These are phyloP conservation scores for Pachycephus smyrnensis DNA, from an alignment of 2,888 invertebrate species.

Conservation along the genomic window DNA sequence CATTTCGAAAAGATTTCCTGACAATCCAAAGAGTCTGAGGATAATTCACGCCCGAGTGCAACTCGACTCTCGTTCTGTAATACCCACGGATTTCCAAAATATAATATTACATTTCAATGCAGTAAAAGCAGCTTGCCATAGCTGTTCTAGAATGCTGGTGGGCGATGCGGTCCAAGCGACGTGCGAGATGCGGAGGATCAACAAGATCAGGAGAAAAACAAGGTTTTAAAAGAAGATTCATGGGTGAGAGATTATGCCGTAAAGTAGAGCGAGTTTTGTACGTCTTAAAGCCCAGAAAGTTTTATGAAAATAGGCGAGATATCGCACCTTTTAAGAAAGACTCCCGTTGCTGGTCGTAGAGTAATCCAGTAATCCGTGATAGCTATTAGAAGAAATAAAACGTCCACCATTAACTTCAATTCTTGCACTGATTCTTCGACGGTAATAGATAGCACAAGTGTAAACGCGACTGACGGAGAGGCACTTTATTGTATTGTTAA, in stretches of 20 bases:
- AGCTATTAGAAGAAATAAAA: not conserved
- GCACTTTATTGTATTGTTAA: not conserved
- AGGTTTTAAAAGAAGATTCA: not conserved
- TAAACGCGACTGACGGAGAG: not conserved
- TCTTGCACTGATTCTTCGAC: not conserved
- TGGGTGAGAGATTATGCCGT: not conserved
- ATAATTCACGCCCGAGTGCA: not conserved
- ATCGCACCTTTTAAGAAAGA: conserved; percentile 20
- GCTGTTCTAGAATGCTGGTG: not conserved
- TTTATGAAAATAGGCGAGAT: not conserved
- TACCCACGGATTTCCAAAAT: not conserved
- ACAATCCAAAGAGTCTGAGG: not conserved
- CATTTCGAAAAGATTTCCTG: not conserved
- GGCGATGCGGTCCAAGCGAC: not conserved
- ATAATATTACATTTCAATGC: not conserved
- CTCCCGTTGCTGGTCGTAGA: conserved; percentile 31
- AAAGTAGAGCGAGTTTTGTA: not conserved
- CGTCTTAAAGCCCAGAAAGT: not conserved
- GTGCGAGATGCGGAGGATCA: not conserved
- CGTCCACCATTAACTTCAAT: not conserved
- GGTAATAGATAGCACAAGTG: not conserved
- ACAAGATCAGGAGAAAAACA: not conserved
- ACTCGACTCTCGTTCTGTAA: not conserved
- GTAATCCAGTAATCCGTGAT: conserved; percentile 32
- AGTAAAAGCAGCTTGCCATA: not conserved